Percentiles rank a stretch among this genome's conserved stretches.
Conservation (phyloP, 2,797 vertebrate genomes). For the Alfaro cultratus region DNA sequence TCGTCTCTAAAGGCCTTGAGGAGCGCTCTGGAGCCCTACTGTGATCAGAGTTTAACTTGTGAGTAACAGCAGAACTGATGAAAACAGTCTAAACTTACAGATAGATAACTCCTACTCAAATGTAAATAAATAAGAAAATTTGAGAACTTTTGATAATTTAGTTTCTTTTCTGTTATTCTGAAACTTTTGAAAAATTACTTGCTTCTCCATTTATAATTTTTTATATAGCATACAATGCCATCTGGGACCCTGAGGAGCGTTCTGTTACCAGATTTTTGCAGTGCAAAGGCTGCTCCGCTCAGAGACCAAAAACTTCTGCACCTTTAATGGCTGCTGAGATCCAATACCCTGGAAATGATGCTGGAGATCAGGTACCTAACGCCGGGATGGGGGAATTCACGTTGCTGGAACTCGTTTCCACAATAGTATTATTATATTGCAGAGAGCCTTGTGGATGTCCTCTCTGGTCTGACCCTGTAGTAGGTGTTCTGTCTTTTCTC, state of each 20-base stretch:
- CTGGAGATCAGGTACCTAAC: conserved; percentile 59
- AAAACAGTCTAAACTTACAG: not conserved
- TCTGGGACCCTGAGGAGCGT: conserved; percentile 77
- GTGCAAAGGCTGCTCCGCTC: conserved; percentile 74
- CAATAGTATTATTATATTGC: not conserved
- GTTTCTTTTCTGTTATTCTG: not conserved
- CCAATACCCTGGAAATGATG: conserved; percentile 56
- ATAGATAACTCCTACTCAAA: not conserved
- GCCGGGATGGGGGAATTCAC: not conserved
- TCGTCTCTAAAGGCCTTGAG: conserved; percentile 29
- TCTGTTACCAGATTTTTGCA: conserved; percentile 80
- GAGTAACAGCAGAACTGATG: conserved; percentile 6
- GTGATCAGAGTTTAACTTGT: conserved; percentile 37
- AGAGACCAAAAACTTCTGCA: conserved; percentile 46
- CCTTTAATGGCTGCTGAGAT: conserved; percentile 76
- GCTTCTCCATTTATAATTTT: conserved; percentile 14
- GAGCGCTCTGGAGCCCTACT: conserved; percentile 43
- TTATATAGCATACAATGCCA: conserved; percentile 64
- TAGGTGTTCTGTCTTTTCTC: not conserved
- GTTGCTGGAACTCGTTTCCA: not conserved
- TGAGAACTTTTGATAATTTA: not conserved
- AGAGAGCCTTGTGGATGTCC: not conserved
- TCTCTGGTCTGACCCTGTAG: not conserved
- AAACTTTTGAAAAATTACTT: not conserved
- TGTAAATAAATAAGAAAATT: not conserved